A percentile compares a stretch with the other conserved stretches of the same genome.
Evolutionary conservation across 2,888 invertebrate species (phyloP).

Genomic region (Apoderus coryli): DNA sequence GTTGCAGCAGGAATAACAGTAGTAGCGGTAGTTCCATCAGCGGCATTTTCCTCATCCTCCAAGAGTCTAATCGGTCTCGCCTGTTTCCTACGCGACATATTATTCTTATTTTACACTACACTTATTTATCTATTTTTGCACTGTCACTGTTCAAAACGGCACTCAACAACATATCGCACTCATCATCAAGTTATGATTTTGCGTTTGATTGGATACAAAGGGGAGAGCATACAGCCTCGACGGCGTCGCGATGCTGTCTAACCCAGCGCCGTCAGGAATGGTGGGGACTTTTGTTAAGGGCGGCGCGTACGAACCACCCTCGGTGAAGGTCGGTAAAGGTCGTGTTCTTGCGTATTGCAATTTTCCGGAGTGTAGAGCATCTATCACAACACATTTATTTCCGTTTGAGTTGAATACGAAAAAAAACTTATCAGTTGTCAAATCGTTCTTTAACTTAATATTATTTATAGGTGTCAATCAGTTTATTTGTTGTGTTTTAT

Average conservation of each 20-base stretch:
- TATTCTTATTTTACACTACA: conserved; percentile 22
- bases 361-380: conserved; percentile 19
- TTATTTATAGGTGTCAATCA: conserved; percentile 2
- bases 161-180: conserved; percentile 21
- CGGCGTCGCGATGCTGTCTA: conserved; percentile 35
- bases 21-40: conserved; percentile 19
- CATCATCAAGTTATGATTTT: conserved; percentile 22
- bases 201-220: conserved; percentile 26
- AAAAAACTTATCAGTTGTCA: conserved; percentile 1
- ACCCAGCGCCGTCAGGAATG: conserved; percentile 30
- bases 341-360: conserved; percentile 24
- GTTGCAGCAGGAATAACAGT: conserved; percentile 16
- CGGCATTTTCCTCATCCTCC: conserved; percentile 34
- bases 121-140: conserved; percentile 18
- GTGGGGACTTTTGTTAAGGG: conserved; percentile 32
- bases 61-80: conserved; percentile 38
- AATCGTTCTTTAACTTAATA: neutral
- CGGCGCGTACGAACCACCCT: conserved; percentile 32
- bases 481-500: neutral
- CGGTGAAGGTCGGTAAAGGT: conserved; percentile 28
- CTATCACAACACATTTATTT: conserved; percentile 12
- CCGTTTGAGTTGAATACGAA: too few relatives aligned
- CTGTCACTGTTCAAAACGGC: conserved; percentile 22
- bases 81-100: conserved; percentile 40
- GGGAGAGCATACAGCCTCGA: conserved; percentile 30